Evolutionary conservation across 2,888 invertebrate species (phyloP), one percentile per base, ranked within the genome.

Genomic region (Archips crataeganus): DNA sequence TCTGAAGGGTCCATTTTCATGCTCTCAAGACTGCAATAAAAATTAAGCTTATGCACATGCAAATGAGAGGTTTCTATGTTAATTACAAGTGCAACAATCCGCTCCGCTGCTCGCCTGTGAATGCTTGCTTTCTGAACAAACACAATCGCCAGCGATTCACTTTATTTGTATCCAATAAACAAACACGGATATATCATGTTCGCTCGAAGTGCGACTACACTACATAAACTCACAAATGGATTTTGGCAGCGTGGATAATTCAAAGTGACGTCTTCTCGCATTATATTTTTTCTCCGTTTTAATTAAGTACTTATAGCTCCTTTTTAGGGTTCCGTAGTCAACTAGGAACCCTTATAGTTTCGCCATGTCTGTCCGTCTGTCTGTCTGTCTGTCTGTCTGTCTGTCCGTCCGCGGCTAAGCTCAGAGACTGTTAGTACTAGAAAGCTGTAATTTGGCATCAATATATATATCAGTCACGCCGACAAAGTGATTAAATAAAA

Each of bases 181-280:
- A 51, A 65, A 65, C 65, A 65, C 51, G 51, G 65, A 65, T 11
- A 10, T 51, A 49, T 65, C 51, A 15, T 51, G 51, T 51, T 51
- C 65, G 36, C 10, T 8, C 6, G 36, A 51, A 64, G 15, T 34
- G 63, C 47, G 63, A 23, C 8, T 32, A 23, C 23, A 23, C 23
- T 23, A 23, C 23, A 23, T 15, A 11, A 47, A 49, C 64, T 47
- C 49, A 11, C 34, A 23, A 34, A 49, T 34, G 47, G 64, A 49
- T 45, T 64, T 34, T 3, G 4, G n/a, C 15, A 10, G 4, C 23
- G 32, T 32, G 13, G 23, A 13, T 32, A 47, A 63, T 63, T 63
- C 6, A 45, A 63, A 32, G 45, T 47, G 45, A 11, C 45, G 3
- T 2, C 3, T 11, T 11, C 45, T 0, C 45, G 11, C 45, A 3